Base-by-base conservation (phyloP, 2,113 vertebrate species). In the Pangasianodon hypophthalmus region DNA sequence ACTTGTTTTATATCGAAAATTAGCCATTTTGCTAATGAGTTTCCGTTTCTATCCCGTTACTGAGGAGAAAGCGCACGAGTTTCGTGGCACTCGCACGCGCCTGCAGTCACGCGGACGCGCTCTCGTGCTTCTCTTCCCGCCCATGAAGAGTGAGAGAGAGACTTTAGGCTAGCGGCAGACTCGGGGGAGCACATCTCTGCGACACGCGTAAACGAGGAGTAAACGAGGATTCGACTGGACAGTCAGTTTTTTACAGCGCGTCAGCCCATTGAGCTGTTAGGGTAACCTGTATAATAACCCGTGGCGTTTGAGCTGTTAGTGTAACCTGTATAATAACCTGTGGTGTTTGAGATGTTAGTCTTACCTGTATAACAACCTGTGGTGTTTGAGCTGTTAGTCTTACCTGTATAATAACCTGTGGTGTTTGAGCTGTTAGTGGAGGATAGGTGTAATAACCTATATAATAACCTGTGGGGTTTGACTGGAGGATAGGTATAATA, bases 21-120 rank as follows among this genome's bases (percentile, higher is more conserved):
- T 24, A 32, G 18, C n/a, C 50, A 13, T 21, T 41, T 58, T 24
- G 32, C 9, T 54, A 11, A 37, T 32, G 52, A 58, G 1, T 58
- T 81, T 81, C 2, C 11, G 10, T 18, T 9, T 1, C 13, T 82
- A 82, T 9, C 0, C 3, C 6, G 37, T 80, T 29, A 80, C 1
- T 50, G 46, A 24, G 8, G n/a, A 32, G 16, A 56, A 52, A n/a
- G n/a, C 14, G 6, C 79, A 54, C 79, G 32, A 81, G 71, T 24
- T 79, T 46, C 19, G 6, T 19, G 19, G 8, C 41, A 48, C 75
- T n/a, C 16, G 77, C 77, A 60, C 52, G 18, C 32, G 81, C 54
- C 1, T 9, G 8, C 32, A 60, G 54, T 84, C 81, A 48, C 90
- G 92, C 86, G 92, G 71, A 89, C 69, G 84, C 90, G 48, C 90